These are phyloP conservation scores for Epistrophe eligans DNA, from an alignment of 2,888 invertebrate species.

Conservation along the genomic window DNA sequence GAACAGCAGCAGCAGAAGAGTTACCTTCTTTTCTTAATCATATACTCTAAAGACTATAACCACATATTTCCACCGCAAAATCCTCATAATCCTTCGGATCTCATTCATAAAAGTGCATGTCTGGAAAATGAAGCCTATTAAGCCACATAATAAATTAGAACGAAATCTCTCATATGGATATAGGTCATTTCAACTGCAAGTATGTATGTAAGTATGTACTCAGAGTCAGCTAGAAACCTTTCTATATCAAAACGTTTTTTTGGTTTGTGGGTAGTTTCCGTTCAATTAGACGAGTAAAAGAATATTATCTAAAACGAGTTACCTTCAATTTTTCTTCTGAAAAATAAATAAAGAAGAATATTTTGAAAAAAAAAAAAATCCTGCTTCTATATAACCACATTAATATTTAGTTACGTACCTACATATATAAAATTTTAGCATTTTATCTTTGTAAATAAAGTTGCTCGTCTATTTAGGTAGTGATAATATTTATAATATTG, in stretches of 20 bases:
- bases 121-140: slow-evolving; percentile 36
- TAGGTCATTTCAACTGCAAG: slow-evolving; percentile 39
- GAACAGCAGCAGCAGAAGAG: slow-evolving; percentile 4
- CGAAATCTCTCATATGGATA: slow-evolving; percentile 28
- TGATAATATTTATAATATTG: too few species aligned
- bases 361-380: too few species aligned
- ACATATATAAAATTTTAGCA: too few species aligned
- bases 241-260: not conserved
- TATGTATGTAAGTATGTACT: not conserved
- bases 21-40: not conserved
- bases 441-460: too few species aligned
- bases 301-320: not conserved
- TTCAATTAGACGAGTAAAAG: not conserved
- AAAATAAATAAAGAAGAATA: not conserved
- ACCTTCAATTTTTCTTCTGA: not conserved
- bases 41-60: slow-evolving; percentile 36
- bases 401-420: too few species aligned
- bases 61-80: slow-evolving; percentile 39
- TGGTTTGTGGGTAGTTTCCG: not conserved
- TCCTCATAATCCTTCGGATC: slow-evolving; percentile 2
- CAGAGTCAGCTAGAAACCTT: not conserved
- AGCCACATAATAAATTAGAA: slow-evolving; percentile 55
- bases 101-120: slow-evolving; percentile 31
- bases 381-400: too few species aligned
- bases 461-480: too few species aligned